These are phyloP conservation scores for Antheraea yamamai DNA, from an alignment of 2,888 invertebrate species.

Conservation along the genomic window DNA sequence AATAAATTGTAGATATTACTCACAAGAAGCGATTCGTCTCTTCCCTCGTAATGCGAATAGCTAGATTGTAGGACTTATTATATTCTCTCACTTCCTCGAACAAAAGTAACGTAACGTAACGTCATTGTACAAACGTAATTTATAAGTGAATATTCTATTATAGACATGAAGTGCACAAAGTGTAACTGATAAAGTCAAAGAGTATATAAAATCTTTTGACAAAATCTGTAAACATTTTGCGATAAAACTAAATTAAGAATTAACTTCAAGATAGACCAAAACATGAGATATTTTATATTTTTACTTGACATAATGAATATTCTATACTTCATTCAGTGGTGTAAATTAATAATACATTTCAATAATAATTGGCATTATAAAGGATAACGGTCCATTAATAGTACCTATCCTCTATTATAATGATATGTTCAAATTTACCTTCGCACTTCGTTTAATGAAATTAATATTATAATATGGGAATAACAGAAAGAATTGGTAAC, in stretches of 20 bases:
- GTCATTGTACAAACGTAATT: not conserved
- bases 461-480: not conserved
- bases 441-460: not conserved
- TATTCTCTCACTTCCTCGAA: not conserved
- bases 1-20: not conserved
- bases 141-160: not conserved
- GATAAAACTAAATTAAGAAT: not conserved
- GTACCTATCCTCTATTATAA: not conserved
- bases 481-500: not conserved
- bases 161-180: not conserved
- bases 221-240: not conserved
- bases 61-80: not conserved
- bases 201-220: not conserved
- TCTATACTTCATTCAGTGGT: not conserved
- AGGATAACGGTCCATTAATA: not conserved
- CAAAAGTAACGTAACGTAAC: not conserved
- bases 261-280: not conserved
- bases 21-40: not conserved
- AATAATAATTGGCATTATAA: not conserved
- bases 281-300: not conserved
- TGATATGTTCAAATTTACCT: not conserved
- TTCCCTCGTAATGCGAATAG: not conserved
- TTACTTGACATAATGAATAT: not conserved
- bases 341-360: not conserved
- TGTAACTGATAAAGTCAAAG: not conserved